Evolutionary conservation across 2,888 invertebrate genomes (phyloP), one percentile per base, ranked within the genome.

Genomic region (Teleiodes luculella): DNA sequence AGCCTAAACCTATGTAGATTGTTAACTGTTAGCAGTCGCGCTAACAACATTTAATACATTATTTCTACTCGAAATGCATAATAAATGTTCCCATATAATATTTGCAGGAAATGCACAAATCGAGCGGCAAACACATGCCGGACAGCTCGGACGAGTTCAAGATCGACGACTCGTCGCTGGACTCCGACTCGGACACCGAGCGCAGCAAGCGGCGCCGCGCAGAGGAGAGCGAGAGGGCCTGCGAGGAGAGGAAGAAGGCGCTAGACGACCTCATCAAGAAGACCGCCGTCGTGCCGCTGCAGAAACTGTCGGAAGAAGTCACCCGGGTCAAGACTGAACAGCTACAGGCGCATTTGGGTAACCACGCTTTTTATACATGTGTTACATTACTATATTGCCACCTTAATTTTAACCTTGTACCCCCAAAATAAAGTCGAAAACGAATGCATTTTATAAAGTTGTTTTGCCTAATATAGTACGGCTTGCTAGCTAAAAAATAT

Each of bases 81-180:
- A 16, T 39, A 8, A 18, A 18, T 37, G 2, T 16, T 39, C 10
- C 14, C 1, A 18, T 3, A 8, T 14, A 0, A n/a, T 24, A 24
- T 50, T 31, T 14, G n/a, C 71, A 89, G 90, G 90, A 90, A 65
- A 86, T 88, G 80, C 90, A 90, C 76, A 90, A 90, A 58, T 87
- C 88, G 1, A 87, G 87, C 72, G 90, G 90, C 59, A 90, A 90
- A 60, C 90, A 90, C 76, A 90, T 88, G 89, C 79, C 84, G 47
- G 90, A 90, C 69, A 89, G 87, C 55, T 89, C 89, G 1, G 88
- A 90, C 68, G 90, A 90, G 74, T 90, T 86, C 74, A 84, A 84
- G 56, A 67, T 86, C 36, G 79, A 77, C 45, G 79, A 82, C 18
- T 82, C 86, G 0, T 84, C 83, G 24, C 57, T 60, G 2, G 59